Evolutionary conservation across 2,888 invertebrate genomes (phyloP).

Genomic region (Oegoconia quadripuncta): DNA sequence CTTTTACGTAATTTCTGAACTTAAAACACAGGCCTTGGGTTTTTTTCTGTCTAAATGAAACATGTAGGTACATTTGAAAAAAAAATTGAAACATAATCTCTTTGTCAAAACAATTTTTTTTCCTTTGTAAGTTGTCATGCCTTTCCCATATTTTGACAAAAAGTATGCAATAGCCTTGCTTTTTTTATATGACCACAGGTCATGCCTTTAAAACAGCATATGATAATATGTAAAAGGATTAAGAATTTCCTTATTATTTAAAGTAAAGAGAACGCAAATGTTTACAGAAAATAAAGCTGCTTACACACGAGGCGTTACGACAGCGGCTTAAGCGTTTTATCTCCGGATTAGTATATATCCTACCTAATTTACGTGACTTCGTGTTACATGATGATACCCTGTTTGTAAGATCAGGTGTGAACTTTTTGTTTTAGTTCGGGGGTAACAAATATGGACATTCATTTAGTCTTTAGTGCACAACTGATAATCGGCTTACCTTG

Average conservation of each 20-base stretch:
- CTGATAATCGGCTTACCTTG: background rate
- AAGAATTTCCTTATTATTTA: conserved; percentile 44
- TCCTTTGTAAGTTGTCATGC: no score
- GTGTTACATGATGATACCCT: conserved; percentile 58
- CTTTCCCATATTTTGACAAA: background rate
- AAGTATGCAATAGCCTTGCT: background rate
- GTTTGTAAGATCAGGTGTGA: conserved; percentile 57
- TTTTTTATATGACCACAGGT: background rate
- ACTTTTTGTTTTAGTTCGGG: conserved; percentile 9
- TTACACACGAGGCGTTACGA: conserved; percentile 60
- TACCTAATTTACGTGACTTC: conserved; percentile 70
- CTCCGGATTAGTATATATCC: conserved; percentile 68
- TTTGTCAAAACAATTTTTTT: no score
- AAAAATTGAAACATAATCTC: background rate
- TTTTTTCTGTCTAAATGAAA: no score
- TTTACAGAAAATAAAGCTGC: conserved; percentile 64
- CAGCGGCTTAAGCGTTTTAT: conserved; percentile 66
- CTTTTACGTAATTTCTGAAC: no score
- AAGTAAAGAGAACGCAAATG: conserved; percentile 51
- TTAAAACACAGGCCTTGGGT: no score
- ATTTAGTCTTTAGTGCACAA: background rate
- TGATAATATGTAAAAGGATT: conserved; percentile 19
- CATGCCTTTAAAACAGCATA: background rate
- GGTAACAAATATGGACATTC: background rate
- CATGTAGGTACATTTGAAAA: no score